Evolutionary conservation across 2,797 vertebrate genomes (phyloP), one percentile per base, ranked within the genome.

Genomic region (Bryconaethiops microstoma): DNA sequence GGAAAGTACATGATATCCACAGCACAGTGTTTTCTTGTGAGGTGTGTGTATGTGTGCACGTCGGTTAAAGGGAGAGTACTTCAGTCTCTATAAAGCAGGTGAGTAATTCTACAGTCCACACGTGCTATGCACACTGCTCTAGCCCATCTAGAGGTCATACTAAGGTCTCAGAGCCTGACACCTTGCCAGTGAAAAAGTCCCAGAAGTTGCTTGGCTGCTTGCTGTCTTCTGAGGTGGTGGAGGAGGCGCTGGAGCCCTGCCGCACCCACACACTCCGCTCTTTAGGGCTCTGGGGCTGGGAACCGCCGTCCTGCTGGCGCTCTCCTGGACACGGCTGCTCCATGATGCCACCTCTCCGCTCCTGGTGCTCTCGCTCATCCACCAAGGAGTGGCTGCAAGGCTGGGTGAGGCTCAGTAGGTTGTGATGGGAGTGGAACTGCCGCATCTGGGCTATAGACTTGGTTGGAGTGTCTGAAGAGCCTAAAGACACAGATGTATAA

Each of bases 131-230:
- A 42, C 40, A 81, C 79, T 77, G 67, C 57, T 70, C 35, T 23
- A 67, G 19, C n/a, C 39, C 16, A 63, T 57, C 78, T 72, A 74
- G 39, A 40, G 65, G 69, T 94, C 93, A 95, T 89, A 95, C 94
- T 88, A 94, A 87, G 4, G 94, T 94, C 90, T 95, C 94, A 0
- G 94, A 95, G 67, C 93, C 40, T 0, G 94, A 92, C 14, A 90
- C 88, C 84, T 94, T 94, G 80, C 94, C 94, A 0, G 93, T 94
- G 92, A 95, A 95, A 85, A 94, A 94, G 91, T 95, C 94, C 94
- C 94, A 95, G 90, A 95, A 95, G 78, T 94, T 94, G 80, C 79
- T 82, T 68, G 87, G 84, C 21, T 81, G 82, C 52, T 85, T 88
- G 80, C 69, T 84, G 74, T 88, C 84, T 0, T 86, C 84, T 59